Evolutionary conservation across 2,113 vertebrate genomes (phyloP).

Genomic region (Stictonetta naevosa): DNA sequence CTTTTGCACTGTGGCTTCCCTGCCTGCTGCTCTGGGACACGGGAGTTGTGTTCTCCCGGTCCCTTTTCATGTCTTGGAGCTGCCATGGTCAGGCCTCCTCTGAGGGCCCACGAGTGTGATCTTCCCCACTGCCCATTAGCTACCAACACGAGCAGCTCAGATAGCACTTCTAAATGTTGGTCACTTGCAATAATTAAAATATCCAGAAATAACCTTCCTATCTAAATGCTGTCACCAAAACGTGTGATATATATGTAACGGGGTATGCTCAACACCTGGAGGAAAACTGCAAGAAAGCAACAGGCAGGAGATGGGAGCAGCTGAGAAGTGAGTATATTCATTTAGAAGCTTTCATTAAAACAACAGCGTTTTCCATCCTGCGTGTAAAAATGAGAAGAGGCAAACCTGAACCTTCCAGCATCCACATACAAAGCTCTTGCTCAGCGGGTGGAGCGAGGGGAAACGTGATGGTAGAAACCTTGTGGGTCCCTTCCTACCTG

Average conservation of each 20-base stretch:
- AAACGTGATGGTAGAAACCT: not conserved
- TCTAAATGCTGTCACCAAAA: not conserved
- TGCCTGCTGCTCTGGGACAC: not conserved
- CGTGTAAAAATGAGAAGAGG: not conserved
- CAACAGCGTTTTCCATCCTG: not conserved
- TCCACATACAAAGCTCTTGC: not conserved
- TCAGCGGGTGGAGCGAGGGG: not conserved
- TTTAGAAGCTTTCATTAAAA: not conserved
- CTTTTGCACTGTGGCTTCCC: not conserved
- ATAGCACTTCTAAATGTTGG: not conserved
- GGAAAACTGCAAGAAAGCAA: not conserved
- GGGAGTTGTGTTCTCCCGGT: accelerated
- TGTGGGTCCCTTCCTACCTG: no score
- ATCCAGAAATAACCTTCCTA: not conserved
- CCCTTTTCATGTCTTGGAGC: not conserved
- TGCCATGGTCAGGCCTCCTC: not conserved
- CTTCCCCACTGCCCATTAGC: accelerated
- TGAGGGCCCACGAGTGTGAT: not conserved
- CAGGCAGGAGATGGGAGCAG: not conserved
- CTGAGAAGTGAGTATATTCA: accelerated
- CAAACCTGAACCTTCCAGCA: not conserved
- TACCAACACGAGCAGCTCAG: accelerated
- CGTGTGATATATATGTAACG: accelerated
- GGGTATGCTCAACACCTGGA: not conserved
- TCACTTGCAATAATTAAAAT: not conserved